Evolutionary conservation across 2,888 invertebrate species (phyloP).

Genomic region (Ophion ventricosus): DNA sequence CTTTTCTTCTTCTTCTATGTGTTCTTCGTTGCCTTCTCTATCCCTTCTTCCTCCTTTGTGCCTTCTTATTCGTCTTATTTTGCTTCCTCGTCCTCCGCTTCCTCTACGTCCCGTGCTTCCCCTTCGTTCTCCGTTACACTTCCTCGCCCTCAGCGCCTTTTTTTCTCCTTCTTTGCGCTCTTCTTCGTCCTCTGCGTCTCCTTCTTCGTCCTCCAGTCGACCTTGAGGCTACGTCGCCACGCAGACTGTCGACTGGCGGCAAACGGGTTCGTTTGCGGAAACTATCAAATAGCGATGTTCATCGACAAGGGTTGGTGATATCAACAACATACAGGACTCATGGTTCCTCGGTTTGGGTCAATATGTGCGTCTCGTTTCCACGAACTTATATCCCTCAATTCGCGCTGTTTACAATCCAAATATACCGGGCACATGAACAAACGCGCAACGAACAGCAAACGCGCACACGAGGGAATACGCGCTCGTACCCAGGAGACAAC

Average conservation of each 20-base stretch:
- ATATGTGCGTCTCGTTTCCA: background rate
- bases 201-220: slow-evolving; percentile 2
- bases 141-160: too few species aligned
- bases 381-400: background rate
- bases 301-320: background rate
- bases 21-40: too few species aligned
- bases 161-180: background rate
- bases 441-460: background rate
- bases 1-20: too few species aligned
- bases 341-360: background rate
- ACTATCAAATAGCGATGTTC: background rate
- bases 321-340: background rate
- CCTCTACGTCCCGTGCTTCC: too few species aligned
- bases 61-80: too few species aligned
- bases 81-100: too few species aligned
- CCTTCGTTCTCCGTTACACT: too few species aligned
- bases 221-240: slow-evolving; percentile 14
- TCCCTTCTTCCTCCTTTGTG: too few species aligned
- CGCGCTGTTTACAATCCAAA: background rate
- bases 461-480: slow-evolving; percentile 8
- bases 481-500: background rate
- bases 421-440: background rate
- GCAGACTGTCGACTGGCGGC: background rate
- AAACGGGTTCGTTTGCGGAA: background rate
- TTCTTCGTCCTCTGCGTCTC: background rate